phyloP scores from a whole-genome alignment of 2,888 invertebrate species.

The Ferrisia virgata region DNA sequence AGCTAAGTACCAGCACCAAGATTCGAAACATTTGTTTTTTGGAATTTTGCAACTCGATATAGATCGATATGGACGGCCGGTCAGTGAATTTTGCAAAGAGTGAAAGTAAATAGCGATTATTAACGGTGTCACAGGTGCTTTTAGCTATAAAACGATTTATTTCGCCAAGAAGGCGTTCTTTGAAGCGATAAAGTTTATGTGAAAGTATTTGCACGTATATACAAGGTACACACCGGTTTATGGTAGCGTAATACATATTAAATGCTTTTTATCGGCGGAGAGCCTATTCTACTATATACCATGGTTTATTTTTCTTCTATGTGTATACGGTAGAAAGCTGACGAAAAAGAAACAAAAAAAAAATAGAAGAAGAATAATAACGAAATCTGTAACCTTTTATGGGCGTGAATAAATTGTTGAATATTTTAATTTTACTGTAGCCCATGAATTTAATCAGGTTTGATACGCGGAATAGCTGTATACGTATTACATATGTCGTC shows the following conservation, averaged over 20 bases:
- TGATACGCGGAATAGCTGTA: background rate
- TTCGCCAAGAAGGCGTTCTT: background rate
- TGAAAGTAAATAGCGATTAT: constrained; percentile 18
- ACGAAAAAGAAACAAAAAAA: no score
- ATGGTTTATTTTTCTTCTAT: background rate
- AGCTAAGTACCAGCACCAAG: background rate
- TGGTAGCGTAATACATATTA: constrained; percentile 6
- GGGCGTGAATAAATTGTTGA: constrained; percentile 1
- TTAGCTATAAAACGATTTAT: constrained; percentile 20
- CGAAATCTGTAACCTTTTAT: background rate
- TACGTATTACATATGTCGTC: background rate
- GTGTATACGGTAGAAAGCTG: no score
- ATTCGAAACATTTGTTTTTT: background rate
- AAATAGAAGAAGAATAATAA: background rate
- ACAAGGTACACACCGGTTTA: constrained; percentile 9
- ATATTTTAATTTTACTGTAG: background rate
- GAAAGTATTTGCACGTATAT: constrained; percentile 15
- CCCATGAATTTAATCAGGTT: constrained; percentile 6
- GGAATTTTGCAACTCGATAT: background rate
- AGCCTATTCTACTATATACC: background rate
- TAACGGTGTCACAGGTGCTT: constrained; percentile 12
- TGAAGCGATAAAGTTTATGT: constrained; percentile 7
- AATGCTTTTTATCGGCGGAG: background rate
- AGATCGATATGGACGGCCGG: background rate
- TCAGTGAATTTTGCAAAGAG: background rate